These are phyloP conservation scores for Mergus octosetaceus DNA, from an alignment of 2,797 vertebrate species.

Conservation along the genomic window DNA sequence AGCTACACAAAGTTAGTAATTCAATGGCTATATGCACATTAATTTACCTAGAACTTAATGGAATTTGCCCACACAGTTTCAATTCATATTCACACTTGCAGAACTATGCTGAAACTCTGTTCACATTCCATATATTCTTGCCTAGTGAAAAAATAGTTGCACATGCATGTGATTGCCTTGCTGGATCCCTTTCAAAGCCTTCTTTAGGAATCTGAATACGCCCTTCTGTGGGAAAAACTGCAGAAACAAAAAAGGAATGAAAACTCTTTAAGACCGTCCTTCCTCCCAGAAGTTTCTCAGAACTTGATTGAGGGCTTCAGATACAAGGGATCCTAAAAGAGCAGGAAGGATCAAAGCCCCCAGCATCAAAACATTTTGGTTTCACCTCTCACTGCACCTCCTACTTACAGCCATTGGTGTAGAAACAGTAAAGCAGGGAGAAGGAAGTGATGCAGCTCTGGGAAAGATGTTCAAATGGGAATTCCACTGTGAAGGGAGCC, in stretches of 20 bases:
- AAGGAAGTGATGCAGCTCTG: neutral
- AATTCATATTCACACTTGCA: neutral
- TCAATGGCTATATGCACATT: conserved; percentile 22
- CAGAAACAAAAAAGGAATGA: conserved; percentile 43
- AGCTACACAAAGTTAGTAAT: conserved; percentile 48
- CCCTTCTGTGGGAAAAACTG: conserved; percentile 69
- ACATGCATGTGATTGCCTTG: conserved; percentile 63
- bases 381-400: conserved; percentile 58
- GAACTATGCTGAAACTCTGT: conserved; percentile 39
- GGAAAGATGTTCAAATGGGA: conserved; percentile 8
- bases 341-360: conserved; percentile 34
- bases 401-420: conserved; percentile 4
- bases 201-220: conserved; percentile 56
- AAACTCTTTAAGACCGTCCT: conserved; percentile 23
- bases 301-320: conserved; percentile 27
- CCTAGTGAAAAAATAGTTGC: conserved; percentile 59
- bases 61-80: conserved; percentile 20
- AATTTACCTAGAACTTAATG: conserved; percentile 60
- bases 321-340: conserved; percentile 33
- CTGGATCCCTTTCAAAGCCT: conserved; percentile 69
- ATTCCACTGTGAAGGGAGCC: neutral
- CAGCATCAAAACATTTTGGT: conserved; percentile 46
- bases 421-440: neutral
- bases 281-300: conserved; percentile 50
- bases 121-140: conserved; percentile 65